Conservation (phyloP, 2,888 invertebrate genomes). For the Hemistola chrysoprasaria region DNA sequence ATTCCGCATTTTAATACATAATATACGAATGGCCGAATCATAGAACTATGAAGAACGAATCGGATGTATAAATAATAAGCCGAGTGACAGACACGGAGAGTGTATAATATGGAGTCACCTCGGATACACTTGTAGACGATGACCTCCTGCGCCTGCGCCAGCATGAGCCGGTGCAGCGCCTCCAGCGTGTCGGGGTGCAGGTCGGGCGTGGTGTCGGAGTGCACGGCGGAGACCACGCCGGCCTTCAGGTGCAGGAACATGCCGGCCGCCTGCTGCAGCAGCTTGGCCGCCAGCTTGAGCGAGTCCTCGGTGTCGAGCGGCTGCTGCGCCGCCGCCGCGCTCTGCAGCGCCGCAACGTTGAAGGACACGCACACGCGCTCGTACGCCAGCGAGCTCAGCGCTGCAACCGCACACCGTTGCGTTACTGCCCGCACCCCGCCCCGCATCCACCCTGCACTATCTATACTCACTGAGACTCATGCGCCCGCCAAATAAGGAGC, state of each 20-base stretch:
- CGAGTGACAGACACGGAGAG: too few species aligned
- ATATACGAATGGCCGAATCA: too few species aligned
- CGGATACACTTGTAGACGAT: conserved; percentile 96
- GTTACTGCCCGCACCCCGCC: too few species aligned
- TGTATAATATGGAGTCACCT: too few species aligned
- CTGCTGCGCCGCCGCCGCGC: conserved; percentile 92
- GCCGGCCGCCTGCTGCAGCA: conserved; percentile 96
- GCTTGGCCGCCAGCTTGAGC: conserved; percentile 94
- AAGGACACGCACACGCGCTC: conserved; percentile 97
- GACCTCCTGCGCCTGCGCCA: conserved; percentile 99
- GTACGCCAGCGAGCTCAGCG: conserved; percentile 93
- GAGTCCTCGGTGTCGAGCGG: conserved; percentile 95
- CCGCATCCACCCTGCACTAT: neutral
- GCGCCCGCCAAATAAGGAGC: conserved; percentile 95
- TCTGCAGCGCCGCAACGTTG: conserved; percentile 97
- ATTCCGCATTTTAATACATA: too few species aligned
- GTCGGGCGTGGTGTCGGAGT: conserved; percentile 98
- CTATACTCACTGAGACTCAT: conserved; percentile 92
- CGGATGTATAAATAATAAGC: too few species aligned
- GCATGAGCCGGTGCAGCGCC: conserved; percentile 86
- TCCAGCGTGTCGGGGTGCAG: conserved; percentile 91
- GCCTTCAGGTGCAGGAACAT: conserved; percentile 93
- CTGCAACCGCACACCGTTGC: conserved; percentile 65
- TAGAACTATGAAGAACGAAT: too few species aligned
- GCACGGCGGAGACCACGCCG: conserved; percentile 90